These are phyloP conservation scores for Synergus umbraculus DNA, from an alignment of 2,888 invertebrate species.

Conservation along the genomic window DNA sequence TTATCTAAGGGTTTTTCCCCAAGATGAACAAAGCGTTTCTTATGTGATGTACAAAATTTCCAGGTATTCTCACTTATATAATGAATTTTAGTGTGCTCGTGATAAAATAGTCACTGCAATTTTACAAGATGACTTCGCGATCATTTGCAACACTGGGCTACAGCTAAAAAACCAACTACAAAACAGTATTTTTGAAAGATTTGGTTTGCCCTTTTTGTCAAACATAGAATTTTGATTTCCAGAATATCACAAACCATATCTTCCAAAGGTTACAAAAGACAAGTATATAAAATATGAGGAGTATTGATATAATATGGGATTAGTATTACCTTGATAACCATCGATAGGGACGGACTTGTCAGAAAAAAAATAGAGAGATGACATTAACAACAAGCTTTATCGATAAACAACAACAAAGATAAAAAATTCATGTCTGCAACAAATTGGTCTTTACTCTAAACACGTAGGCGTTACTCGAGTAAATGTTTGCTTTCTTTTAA, in stretches of 20 bases:
- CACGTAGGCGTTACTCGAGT: slow-evolving; percentile 49
- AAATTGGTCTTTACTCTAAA: slow-evolving; percentile 47
- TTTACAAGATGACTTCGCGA: slow-evolving; percentile 23
- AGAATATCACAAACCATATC: slow-evolving; percentile 59
- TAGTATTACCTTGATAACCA: slow-evolving; percentile 79
- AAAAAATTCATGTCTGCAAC: slow-evolving; percentile 68
- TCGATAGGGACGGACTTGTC: slow-evolving; percentile 79
- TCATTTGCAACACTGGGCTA: slow-evolving; percentile 60
- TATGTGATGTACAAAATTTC: neutral
- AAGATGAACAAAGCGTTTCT: neutral
- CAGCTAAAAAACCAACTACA: slow-evolving; percentile 68
- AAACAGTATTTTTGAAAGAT: slow-evolving; percentile 68
- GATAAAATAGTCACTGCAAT: slow-evolving; percentile 32
- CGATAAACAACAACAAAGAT: slow-evolving; percentile 74
- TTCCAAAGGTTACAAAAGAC: slow-evolving; percentile 69
- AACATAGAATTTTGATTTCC: slow-evolving; percentile 47
- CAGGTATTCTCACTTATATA: slow-evolving; percentile 6
- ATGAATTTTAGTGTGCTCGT: slow-evolving; percentile 11
- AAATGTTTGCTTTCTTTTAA: slow-evolving; percentile 64
- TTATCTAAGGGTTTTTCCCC: neutral
- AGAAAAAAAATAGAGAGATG: slow-evolving; percentile 78
- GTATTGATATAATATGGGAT: slow-evolving; percentile 78
- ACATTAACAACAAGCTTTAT: slow-evolving; percentile 77
- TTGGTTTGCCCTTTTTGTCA: slow-evolving; percentile 57
- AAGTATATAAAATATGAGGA: slow-evolving; percentile 74